Percentiles rank a stretch among this genome's conserved stretches.
Conservation (phyloP, 1,140 invertebrate genomes). For the Drosophila tristis region DNA sequence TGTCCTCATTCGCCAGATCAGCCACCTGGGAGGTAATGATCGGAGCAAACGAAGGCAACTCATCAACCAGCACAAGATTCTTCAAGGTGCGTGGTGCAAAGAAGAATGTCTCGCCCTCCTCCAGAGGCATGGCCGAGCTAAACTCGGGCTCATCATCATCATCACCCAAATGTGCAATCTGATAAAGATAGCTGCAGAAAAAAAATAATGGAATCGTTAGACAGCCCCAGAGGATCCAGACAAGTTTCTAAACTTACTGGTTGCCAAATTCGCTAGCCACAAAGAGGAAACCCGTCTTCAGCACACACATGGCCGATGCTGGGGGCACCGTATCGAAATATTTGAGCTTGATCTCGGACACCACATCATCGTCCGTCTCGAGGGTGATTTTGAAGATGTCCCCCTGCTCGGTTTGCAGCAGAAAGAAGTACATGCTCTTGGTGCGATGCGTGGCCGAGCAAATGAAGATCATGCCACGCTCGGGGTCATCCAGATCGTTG, state of each 20-base stretch:
- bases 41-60: conserved; percentile 98
- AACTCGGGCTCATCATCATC: conserved; percentile 99
- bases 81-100: conserved; percentile 97
- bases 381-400: conserved; percentile 99
- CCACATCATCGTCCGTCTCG: conserved; percentile 99
- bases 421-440: conserved; percentile 99
- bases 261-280: conserved; percentile 99
- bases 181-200: conserved; percentile 94
- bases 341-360: conserved; percentile 99
- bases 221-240: rapidly evolving
- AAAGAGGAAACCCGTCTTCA: conserved; percentile 99
- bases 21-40: conserved; percentile 92
- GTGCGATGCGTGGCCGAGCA: conserved; percentile 99
- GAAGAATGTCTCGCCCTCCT: conserved; percentile 99
- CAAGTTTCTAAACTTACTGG: conserved; percentile 91
- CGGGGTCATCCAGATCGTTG: conserved; percentile 99
- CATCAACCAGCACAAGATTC: conserved; percentile 99
- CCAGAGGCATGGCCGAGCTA: conserved; percentile 98
- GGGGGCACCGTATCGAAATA: conserved; percentile 99
- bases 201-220: conserved; percentile 4
- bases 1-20: conserved; percentile 98
- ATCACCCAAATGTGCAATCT: conserved; percentile 99
- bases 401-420: conserved; percentile 96
- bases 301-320: conserved; percentile 97
- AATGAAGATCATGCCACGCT: conserved; percentile 99